Base-by-base conservation (phyloP, 2,888 invertebrate species). In the Macrosoma leucophasiata region DNA sequence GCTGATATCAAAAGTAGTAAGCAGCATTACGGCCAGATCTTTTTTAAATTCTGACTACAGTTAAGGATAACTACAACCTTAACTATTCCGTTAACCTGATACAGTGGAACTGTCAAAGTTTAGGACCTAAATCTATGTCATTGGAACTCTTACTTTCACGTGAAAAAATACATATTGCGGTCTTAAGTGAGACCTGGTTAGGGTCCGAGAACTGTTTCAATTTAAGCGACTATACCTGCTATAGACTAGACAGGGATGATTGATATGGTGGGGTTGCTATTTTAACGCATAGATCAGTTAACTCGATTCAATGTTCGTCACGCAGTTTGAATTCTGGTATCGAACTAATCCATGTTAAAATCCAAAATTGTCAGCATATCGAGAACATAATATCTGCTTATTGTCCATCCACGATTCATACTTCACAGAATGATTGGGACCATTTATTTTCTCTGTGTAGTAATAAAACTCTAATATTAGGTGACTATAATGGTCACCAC, bases 401-500 rank as follows among this genome's bases (percentile, higher is more conserved):
- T 33, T 43, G 43, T 14, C 29, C 43, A 6, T 21, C 30, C 8
- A 8, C 22, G 6, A 10, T 40, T 4, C 12, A 10, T 1, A 38
- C 40, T 3, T 13, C 11, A 3, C 33, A 30, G 18, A 27, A 9
- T 11, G 43, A 40, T 22, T 43, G 40, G 43, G 37, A 40, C 11
- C 4, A 24, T 3, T 8, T 43, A 13, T 43, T 43, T 25, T 27
- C 35, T n/a, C 3, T 29, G 4, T 4, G 11, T 5, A 15, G 3
- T 15, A 26, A 8, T 9, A 38, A 32, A 18, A 12, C 22, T 3
- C 11, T 36, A 13, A 14, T 39, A n/a, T 11, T 36, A 10, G 39
- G 42, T 1, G 42, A 42, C 15, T 39, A 39, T 18, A 42, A 39
- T 21, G 41, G 19, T 1, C 42, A 42, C 9, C 42, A 42, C 11